Conservation (phyloP, 64 coral and sea anemone genomes). For the Actinia tenebrosa region DNA sequence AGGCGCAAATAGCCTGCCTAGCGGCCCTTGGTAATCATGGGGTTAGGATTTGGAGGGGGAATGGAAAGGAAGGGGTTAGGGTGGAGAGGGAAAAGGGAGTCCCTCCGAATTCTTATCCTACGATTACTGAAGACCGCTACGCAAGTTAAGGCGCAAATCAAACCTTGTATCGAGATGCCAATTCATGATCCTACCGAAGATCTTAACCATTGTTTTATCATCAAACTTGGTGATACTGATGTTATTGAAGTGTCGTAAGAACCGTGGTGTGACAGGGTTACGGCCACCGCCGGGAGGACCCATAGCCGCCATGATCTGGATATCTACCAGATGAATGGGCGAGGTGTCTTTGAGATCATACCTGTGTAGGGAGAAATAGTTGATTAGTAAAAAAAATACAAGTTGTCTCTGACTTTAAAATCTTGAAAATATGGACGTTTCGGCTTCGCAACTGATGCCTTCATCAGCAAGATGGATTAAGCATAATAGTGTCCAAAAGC, state of each 20-base stretch:
- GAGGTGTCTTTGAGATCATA: slow-evolving; percentile 98
- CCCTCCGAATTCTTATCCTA: no score
- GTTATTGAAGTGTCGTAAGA: slow-evolving; percentile 96
- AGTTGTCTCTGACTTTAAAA: no score
- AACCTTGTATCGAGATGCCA: slow-evolving; percentile 98
- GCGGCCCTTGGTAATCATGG: no score
- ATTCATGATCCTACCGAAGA: slow-evolving; percentile 95
- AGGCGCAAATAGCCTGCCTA: no score
- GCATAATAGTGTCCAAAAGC: no score
- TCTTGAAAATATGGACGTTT: no score
- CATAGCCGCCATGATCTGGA: slow-evolving; percentile 97
- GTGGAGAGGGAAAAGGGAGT: no score
- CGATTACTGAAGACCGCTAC: no score
- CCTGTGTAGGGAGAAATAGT: slow-evolving; percentile 25
- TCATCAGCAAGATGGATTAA: no score
- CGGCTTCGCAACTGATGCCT: no score
- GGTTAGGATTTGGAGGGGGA: no score
- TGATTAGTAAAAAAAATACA: background rate
- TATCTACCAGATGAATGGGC: slow-evolving; percentile 95
- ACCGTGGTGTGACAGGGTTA: slow-evolving; percentile 90
- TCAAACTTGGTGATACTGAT: slow-evolving; percentile 98
- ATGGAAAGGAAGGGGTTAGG: no score
- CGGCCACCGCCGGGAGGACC: slow-evolving; percentile 94
- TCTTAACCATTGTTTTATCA: slow-evolving; percentile 92
- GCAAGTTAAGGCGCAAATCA: background rate